Percentiles rank a stretch among this genome's conserved stretches.
These are phyloP conservation scores for Ferdinandea cuprea DNA, from an alignment of 2,888 invertebrate genomes.

Conservation along the genomic window DNA sequence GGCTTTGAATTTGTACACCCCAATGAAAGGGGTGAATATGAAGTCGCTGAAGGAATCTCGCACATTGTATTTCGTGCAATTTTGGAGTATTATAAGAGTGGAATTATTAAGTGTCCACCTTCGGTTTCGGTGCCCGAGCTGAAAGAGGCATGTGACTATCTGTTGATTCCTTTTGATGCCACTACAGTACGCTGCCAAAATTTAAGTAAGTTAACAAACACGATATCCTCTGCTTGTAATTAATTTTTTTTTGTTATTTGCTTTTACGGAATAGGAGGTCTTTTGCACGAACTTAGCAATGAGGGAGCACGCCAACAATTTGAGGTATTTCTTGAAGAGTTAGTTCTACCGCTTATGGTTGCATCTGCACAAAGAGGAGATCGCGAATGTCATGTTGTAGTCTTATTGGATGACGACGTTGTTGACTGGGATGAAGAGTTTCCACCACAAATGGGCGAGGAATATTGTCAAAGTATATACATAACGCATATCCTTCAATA, in stretches of 20 bases:
- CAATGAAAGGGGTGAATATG: conserved; percentile 98
- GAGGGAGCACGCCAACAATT: conserved; percentile 99
- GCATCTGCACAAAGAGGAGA: conserved; percentile 96
- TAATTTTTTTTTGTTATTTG: not conserved
- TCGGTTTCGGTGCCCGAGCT: conserved; percentile 98
- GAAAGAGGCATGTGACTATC: conserved; percentile 98
- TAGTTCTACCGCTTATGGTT: conserved; percentile 98
- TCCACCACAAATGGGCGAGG: conserved; percentile 99
- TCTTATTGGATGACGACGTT: conserved; percentile 96
- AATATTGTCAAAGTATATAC: conserved; percentile 95
- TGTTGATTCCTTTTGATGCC: conserved; percentile 98
- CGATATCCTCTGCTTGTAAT: not conserved
- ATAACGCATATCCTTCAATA: too few relatives aligned
- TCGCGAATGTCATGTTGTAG: conserved; percentile 98
- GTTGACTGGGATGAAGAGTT: conserved; percentile 99
- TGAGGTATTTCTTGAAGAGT: conserved; percentile 96
- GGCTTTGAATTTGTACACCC: conserved; percentile 95
- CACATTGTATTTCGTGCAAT: conserved; percentile 97
- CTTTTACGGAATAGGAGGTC: conserved; percentile 86
- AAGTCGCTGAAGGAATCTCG: conserved; percentile 98
- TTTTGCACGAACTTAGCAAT: conserved; percentile 98
- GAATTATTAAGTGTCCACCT: conserved; percentile 96
- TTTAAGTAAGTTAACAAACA: conserved; percentile 87
- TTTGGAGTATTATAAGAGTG: conserved; percentile 96
- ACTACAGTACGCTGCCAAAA: conserved; percentile 98